phyloP scores from a whole-genome alignment of 2,797 vertebrate genomes.

The Trematomus bernacchii region DNA sequence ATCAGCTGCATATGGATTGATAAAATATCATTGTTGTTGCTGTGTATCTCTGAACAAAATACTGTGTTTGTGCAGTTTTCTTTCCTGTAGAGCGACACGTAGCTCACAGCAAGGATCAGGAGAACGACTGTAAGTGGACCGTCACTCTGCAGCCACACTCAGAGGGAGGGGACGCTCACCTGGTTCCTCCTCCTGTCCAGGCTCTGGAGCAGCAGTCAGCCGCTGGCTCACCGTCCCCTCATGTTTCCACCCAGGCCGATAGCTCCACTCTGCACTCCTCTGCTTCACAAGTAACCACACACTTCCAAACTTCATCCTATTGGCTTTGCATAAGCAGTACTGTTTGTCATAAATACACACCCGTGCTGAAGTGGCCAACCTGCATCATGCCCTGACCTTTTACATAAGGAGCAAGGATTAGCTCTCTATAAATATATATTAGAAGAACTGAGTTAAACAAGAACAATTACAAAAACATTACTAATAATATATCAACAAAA shows the following conservation, averaged over 20 bases:
- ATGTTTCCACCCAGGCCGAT: constrained; percentile 38
- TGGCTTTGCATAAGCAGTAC: too few species aligned
- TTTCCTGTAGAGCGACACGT: constrained; percentile 30
- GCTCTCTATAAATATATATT: too few species aligned
- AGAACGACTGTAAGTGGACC: constrained; percentile 60
- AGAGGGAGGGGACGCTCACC: background rate
- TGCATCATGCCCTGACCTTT: too few species aligned
- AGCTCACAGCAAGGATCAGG: constrained; percentile 22
- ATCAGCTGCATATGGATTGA: too few species aligned
- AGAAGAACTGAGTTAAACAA: too few species aligned
- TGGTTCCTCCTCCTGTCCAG: constrained; percentile 15
- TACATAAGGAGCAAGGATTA: too few species aligned
- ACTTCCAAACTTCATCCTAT: background rate
- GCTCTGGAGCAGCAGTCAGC: background rate
- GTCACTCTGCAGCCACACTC: constrained; percentile 31
- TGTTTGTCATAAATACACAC: too few species aligned
- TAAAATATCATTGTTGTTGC: background rate
- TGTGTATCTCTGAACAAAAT: background rate
- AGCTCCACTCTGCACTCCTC: constrained; percentile 57
- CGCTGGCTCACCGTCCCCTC: background rate
- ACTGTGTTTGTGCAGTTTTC: constrained; percentile 36
- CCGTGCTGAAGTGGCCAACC: too few species aligned
- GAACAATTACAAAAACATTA: too few species aligned
- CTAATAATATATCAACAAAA: too few species aligned
- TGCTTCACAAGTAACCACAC: constrained; percentile 51